Percentiles rank a stretch among this genome's conserved stretches.
These are phyloP conservation scores for Pammene aurita DNA, from an alignment of 2,888 invertebrate species.

Conservation along the genomic window DNA sequence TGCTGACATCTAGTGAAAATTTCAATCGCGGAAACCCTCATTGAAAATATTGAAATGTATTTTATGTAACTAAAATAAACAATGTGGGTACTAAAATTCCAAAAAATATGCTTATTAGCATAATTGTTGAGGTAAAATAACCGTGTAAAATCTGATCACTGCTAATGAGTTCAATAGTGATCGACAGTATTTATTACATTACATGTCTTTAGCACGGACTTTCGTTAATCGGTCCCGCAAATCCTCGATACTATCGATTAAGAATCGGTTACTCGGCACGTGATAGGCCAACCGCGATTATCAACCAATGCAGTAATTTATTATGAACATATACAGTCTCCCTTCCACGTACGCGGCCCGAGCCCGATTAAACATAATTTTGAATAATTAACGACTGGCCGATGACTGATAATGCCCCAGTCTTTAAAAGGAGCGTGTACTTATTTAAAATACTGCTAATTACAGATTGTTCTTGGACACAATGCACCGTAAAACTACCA, in stretches of 20 bases:
- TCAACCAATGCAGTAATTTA: conserved; percentile 29
- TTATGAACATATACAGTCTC: conserved; percentile 32
- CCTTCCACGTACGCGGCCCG: conserved; percentile 17
- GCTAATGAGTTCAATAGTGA: not conserved
- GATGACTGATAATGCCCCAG: conserved; percentile 14
- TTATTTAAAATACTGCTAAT: conserved; percentile 21
- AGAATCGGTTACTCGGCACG: conserved; percentile 37
- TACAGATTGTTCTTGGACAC: conserved; percentile 24
- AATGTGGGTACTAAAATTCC: too few species aligned
- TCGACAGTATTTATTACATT: not conserved
- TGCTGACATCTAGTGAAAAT: too few species aligned
- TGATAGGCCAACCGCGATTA: conserved; percentile 41
- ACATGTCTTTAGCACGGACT: conserved; percentile 9
- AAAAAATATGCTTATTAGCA: too few species aligned
- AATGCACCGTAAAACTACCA: conserved; percentile 16
- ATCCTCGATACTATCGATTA: conserved; percentile 37
- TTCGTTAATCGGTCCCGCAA: conserved; percentile 35
- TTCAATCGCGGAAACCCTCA: too few species aligned
- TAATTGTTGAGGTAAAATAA: too few species aligned
- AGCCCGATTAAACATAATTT: conserved; percentile 36
- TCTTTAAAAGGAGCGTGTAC: conserved; percentile 9
- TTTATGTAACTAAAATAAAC: too few species aligned
- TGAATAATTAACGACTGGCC: conserved; percentile 26
- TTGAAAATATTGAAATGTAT: too few species aligned
- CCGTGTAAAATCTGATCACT: too few species aligned